These are phyloP conservation scores for Caenorhabditis imperialis DNA, from an alignment of 2,888 invertebrate species.

Conservation along the genomic window DNA sequence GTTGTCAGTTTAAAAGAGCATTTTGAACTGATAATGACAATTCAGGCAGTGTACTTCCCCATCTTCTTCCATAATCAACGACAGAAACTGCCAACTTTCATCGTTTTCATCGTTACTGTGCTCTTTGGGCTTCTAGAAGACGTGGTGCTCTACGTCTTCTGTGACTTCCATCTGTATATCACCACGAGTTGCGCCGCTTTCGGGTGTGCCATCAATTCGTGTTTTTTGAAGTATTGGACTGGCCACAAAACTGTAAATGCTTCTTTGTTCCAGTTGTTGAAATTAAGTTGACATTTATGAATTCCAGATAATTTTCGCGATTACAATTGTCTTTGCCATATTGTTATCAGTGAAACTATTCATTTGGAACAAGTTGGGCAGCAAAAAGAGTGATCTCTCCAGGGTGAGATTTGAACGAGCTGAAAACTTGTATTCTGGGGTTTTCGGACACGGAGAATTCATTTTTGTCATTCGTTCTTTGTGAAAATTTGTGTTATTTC, in stretches of 20 bases:
- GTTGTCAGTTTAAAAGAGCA: too few species aligned
- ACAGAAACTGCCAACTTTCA: background rate
- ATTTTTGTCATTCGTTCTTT: too few species aligned
- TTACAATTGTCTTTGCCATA: too few species aligned
- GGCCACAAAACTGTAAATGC: conserved; percentile 41
- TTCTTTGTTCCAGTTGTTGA: background rate
- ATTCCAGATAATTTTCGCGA: too few species aligned
- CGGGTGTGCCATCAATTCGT: conserved; percentile 35
- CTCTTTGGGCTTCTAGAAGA: conserved; percentile 27
- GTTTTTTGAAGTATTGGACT: conserved; percentile 41
- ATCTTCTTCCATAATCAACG: conserved; percentile 29
- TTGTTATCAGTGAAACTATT: too few species aligned
- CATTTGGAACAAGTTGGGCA: too few species aligned
- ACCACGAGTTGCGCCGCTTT: conserved; percentile 22
- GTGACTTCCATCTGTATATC: conserved; percentile 28
- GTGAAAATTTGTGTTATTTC: too few species aligned
- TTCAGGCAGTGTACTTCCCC: conserved; percentile 33
- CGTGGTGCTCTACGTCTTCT: conserved; percentile 23
- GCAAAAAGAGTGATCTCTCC: too few species aligned
- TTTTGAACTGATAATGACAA: background rate
- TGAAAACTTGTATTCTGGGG: too few species aligned
- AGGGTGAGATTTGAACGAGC: background rate
- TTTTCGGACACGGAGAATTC: too few species aligned
- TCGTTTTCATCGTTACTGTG: conserved; percentile 6
- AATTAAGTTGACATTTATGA: background rate